phyloP scores from a whole-genome alignment of 2,797 vertebrate genomes.

The Coregonus ussuriensis region DNA sequence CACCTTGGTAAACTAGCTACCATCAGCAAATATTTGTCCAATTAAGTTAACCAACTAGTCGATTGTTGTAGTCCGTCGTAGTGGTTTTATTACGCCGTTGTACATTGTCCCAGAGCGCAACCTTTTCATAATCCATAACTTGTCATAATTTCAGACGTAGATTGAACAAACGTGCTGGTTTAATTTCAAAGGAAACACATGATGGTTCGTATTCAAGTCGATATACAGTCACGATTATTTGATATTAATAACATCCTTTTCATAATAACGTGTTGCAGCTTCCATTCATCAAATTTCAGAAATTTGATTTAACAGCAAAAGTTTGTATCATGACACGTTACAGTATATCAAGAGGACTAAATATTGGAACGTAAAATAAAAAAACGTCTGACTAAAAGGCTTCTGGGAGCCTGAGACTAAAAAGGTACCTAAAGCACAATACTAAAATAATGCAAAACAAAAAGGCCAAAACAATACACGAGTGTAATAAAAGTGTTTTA shows the following conservation, averaged over 20 bases:
- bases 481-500: slow-evolving; percentile 42
- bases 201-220: slow-evolving; percentile 28
- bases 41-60: slow-evolving; percentile 1
- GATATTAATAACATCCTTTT: background rate
- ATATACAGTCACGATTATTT: slow-evolving; percentile 51
- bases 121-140: background rate
- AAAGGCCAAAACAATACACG: background rate
- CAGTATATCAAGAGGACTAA: slow-evolving; percentile 55
- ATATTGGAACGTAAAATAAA: slow-evolving; percentile 44
- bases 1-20: slow-evolving; percentile 33
- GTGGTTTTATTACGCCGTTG: slow-evolving; percentile 4
- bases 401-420: slow-evolving; percentile 31
- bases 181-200: background rate
- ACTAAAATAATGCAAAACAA: slow-evolving; percentile 32
- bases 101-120: slow-evolving; percentile 12
- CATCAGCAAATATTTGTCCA: slow-evolving; percentile 15
- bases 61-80: background rate
- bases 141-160: slow-evolving; percentile 44
- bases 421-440: slow-evolving; percentile 49
- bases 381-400: slow-evolving; percentile 46
- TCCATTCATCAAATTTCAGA: background rate
- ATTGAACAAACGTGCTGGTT: background rate
- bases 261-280: slow-evolving; percentile 39
- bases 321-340: slow-evolving; percentile 49
- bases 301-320: slow-evolving; percentile 32